Evolutionary conservation across 1,140 invertebrate genomes (phyloP).

Genomic region (Bombus terrestris): DNA sequence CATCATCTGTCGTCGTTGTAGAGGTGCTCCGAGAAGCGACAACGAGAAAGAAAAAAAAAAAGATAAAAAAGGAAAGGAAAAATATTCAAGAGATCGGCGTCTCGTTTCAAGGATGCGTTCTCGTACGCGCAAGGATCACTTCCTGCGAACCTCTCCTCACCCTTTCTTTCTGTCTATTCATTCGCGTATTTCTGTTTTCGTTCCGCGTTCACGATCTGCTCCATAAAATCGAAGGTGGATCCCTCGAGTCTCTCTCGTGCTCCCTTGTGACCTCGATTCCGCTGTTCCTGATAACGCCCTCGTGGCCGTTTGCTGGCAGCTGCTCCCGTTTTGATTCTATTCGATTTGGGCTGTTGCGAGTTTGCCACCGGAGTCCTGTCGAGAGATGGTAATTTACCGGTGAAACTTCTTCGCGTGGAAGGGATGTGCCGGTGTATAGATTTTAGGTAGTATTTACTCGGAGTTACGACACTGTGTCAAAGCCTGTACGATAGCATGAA

Average conservation of each 20-base stretch:
- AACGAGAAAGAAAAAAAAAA: background rate
- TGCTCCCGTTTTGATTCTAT: background rate
- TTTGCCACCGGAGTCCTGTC: background rate
- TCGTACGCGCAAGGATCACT: background rate
- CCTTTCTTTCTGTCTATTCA: background rate
- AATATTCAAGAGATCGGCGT: conserved; percentile 1
- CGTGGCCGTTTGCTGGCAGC: background rate
- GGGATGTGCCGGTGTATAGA: background rate
- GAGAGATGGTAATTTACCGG: background rate
- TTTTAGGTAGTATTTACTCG: background rate
- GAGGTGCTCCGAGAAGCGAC: conserved; percentile 11
- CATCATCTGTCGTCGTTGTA: conserved; percentile 71
- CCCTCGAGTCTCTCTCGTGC: background rate
- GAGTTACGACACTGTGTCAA: background rate
- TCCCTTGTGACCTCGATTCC: conserved; percentile 22
- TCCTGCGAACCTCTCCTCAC: background rate
- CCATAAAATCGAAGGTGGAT: background rate
- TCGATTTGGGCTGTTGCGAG: background rate
- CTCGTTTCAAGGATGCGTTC: conserved; percentile 8
- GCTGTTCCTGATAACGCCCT: conserved; percentile 1
- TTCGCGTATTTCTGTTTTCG: background rate
- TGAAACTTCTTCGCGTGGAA: background rate
- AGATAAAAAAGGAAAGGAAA: background rate
- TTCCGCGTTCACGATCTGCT: background rate
- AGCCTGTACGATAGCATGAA: background rate